Percentiles rank a stretch among this genome's conserved stretches.
These are phyloP conservation scores for Diarsia rubi DNA, from an alignment of 2,888 invertebrate species.

Conservation along the genomic window DNA sequence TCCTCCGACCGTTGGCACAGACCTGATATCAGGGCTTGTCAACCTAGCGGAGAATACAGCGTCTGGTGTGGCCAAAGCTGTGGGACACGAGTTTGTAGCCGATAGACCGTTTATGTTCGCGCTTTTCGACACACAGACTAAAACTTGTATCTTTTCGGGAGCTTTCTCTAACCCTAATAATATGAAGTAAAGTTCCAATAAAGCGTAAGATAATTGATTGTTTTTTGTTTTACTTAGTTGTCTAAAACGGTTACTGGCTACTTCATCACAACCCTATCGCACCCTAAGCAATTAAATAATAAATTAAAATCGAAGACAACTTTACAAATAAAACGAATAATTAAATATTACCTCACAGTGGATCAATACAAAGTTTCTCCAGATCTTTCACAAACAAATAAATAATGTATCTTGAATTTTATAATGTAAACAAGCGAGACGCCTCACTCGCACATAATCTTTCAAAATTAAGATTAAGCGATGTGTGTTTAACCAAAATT, in stretches of 20 bases:
- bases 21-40: slow-evolving; percentile 24
- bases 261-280: too few relatives aligned
- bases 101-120: slow-evolving; percentile 72
- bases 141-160: slow-evolving; percentile 66
- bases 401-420: too few relatives aligned
- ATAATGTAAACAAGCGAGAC: too few relatives aligned
- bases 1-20: slow-evolving; percentile 29
- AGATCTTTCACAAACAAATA: too few relatives aligned
- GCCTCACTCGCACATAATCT: too few relatives aligned
- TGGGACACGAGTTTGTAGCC: slow-evolving; percentile 68
- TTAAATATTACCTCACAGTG: too few relatives aligned
- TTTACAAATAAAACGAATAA: too few relatives aligned
- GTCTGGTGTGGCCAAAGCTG: slow-evolving; percentile 56
- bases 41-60: slow-evolving; percentile 45
- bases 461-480: too few relatives aligned
- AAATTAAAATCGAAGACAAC: too few relatives aligned
- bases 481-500: too few relatives aligned
- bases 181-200: slow-evolving; percentile 7
- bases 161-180: slow-evolving; percentile 63
- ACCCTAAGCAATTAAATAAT: too few relatives aligned
- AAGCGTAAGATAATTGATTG: not conserved
- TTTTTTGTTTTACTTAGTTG: slow-evolving; percentile 17
- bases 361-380: too few relatives aligned
- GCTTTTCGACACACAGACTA: slow-evolving; percentile 67
- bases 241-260: not conserved